phyloP scores from a whole-genome alignment of 2,888 invertebrate genomes.

The Trypoxylon attenuatum region DNA sequence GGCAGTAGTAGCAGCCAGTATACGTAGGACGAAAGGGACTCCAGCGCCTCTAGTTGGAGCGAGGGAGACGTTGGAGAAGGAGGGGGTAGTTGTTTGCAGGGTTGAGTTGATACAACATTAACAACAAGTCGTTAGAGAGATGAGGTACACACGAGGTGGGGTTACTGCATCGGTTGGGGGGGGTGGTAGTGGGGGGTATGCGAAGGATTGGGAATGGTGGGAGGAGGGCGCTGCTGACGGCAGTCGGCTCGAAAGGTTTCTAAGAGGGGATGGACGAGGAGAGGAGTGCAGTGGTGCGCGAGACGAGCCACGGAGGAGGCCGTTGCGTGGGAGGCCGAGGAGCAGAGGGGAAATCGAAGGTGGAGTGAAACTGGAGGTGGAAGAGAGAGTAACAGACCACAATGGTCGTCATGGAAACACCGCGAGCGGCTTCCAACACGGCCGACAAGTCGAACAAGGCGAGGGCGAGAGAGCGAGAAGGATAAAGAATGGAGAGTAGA shows the following conservation, averaged over 20 bases:
- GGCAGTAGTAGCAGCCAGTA: neutral
- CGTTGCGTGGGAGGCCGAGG: slow-evolving; percentile 19
- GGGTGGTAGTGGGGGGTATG: slow-evolving; percentile 35
- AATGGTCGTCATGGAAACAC: slow-evolving; percentile 72
- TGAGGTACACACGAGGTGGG: slow-evolving; percentile 59
- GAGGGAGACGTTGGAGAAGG: neutral
- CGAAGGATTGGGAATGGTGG: slow-evolving; percentile 30
- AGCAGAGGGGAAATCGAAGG: slow-evolving; percentile 29
- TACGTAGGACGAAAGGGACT: neutral
- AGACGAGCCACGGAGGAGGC: slow-evolving; percentile 24
- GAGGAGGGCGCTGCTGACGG: slow-evolving; percentile 41
- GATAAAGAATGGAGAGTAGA: slow-evolving; percentile 28
- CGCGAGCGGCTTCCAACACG: slow-evolving; percentile 45
- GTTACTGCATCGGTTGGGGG: slow-evolving; percentile 47
- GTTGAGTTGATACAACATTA: slow-evolving; percentile 69
- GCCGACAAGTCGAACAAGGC: neutral
- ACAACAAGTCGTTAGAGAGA: slow-evolving; percentile 72
- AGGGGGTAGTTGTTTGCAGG: slow-evolving; percentile 59
- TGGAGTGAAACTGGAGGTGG: slow-evolving; percentile 52
- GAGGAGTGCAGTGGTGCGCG: too few species aligned
- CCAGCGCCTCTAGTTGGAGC: neutral
- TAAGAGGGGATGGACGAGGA: neutral
- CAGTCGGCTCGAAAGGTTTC: slow-evolving; percentile 25
- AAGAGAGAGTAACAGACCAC: slow-evolving; percentile 63
- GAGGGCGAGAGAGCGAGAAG: slow-evolving; percentile 9